phyloP scores from a whole-genome alignment of 2,888 invertebrate genomes.

The Cheilosia variabilis region DNA sequence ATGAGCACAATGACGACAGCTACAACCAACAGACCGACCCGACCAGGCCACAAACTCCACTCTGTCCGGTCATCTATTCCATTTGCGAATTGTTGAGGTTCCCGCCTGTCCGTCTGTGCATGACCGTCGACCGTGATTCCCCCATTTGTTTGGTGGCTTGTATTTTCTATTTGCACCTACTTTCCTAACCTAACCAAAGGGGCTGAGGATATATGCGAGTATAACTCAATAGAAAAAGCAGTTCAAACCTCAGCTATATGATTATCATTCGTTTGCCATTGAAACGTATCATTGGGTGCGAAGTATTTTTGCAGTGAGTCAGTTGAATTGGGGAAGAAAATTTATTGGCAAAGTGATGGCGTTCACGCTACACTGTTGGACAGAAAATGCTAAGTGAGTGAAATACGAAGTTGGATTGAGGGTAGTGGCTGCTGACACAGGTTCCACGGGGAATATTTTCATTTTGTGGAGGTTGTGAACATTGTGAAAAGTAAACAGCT shows the following conservation, averaged over 20 bases:
- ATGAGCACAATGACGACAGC: conserved; percentile 33
- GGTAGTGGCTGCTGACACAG: too few relatives aligned
- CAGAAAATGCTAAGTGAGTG: too few relatives aligned
- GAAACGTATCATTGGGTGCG: conserved; percentile 59
- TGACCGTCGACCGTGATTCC: conserved; percentile 67
- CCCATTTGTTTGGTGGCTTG: conserved; percentile 59
- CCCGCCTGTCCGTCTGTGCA: conserved; percentile 58
- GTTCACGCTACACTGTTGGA: too few relatives aligned
- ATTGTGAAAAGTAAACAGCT: too few relatives aligned
- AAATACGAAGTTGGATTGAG: too few relatives aligned
- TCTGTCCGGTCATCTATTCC: conserved; percentile 62
- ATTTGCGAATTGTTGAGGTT: conserved; percentile 58
- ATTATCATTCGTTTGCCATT: conserved; percentile 55
- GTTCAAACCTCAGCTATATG: conserved; percentile 51
- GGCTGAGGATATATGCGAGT: conserved; percentile 45
- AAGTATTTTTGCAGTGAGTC: conserved; percentile 58
- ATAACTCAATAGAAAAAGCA: conserved; percentile 53
- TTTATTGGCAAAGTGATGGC: neutral
- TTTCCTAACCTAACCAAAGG: conserved; percentile 20
- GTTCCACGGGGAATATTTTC: too few relatives aligned
- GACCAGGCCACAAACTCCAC: conserved; percentile 50
- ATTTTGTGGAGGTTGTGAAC: too few relatives aligned
- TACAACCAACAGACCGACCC: conserved; percentile 41
- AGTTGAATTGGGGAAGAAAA: neutral
- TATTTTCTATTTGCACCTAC: conserved; percentile 29